Evolutionary conservation across 1,140 invertebrate species (phyloP).

Genomic region (Neodiprion virginianus): DNA sequence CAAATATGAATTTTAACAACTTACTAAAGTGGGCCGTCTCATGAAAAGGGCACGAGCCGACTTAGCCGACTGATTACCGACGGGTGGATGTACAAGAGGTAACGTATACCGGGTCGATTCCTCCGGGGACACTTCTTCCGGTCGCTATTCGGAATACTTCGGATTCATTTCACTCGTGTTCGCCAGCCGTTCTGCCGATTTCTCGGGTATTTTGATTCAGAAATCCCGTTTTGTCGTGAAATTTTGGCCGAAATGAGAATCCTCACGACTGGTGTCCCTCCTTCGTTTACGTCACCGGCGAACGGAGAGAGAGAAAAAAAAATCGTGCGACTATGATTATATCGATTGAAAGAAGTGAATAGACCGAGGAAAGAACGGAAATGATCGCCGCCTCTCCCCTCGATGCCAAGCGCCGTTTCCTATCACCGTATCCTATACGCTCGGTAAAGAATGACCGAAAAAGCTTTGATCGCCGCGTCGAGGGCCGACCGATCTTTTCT

Average conservation of each 20-base stretch:
- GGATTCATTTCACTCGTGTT: conserved; percentile 17
- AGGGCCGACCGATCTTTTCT: not conserved
- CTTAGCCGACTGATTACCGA: not conserved
- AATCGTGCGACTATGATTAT: not conserved
- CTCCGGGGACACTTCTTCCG: too few species aligned
- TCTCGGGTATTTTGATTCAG: conserved; percentile 4
- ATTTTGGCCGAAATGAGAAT: too few species aligned
- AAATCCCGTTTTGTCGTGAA: too few species aligned
- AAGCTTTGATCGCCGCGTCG: conserved; percentile 1
- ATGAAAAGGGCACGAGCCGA: not conserved
- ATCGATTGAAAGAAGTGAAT: not conserved
- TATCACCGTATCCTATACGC: not conserved
- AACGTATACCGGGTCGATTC: conserved; percentile 25
- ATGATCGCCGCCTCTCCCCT: not conserved
- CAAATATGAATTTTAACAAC: conserved; percentile 1
- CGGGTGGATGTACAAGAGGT: not conserved
- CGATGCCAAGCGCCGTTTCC: not conserved
- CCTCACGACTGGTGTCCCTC: too few species aligned
- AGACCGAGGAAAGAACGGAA: not conserved
- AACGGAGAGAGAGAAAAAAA: not conserved
- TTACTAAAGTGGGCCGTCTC: not conserved
- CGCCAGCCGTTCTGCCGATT: conserved; percentile 10
- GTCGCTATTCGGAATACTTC: conserved; percentile 18
- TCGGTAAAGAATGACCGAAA: not conserved
- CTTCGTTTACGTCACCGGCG: too few species aligned